Evolutionary conservation across 2,888 invertebrate genomes (phyloP).

Genomic region (Rotaria magnacalcarata): DNA sequence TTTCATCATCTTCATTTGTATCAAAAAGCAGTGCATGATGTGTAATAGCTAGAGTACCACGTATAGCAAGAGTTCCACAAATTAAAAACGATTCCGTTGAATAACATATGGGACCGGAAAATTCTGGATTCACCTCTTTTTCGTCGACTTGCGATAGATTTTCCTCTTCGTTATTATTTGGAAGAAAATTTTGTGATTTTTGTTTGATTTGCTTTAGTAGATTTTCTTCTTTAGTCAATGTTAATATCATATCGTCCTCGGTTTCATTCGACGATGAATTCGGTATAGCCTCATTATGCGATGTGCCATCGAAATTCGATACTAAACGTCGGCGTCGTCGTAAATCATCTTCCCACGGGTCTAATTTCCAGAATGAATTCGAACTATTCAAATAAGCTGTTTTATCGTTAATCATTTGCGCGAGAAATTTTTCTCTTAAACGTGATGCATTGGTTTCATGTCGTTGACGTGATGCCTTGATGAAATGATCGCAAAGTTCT

Average conservation of each 20-base stretch:
- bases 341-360: constrained; percentile 99
- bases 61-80: constrained; percentile 63
- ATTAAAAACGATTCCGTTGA: constrained; percentile 62
- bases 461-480: constrained; percentile 84
- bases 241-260: constrained; percentile 67
- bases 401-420: constrained; percentile 67
- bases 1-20: constrained; percentile 91
- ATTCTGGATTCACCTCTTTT: constrained; percentile 64
- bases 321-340: constrained; percentile 86
- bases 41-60: constrained; percentile 92
- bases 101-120: constrained; percentile 61
- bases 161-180: constrained; percentile 71
- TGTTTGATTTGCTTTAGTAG: constrained; percentile 37
- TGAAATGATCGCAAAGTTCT: constrained; percentile 90
- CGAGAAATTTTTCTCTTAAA: constrained; percentile 67
- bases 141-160: constrained; percentile 68
- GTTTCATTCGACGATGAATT: constrained; percentile 68
- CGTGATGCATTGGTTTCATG: constrained; percentile 87
- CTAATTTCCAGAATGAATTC: constrained; percentile 78
- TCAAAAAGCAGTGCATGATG: constrained; percentile 96
- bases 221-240: constrained; percentile 64
- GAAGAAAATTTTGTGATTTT: constrained; percentile 6
- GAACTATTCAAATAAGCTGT: constrained; percentile 64
- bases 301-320: constrained; percentile 85
- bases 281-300: constrained; percentile 75